A percentile compares a stretch with the other conserved stretches of the same genome.
These are phyloP conservation scores for Baronia brevicornis DNA, from an alignment of 2,888 invertebrate genomes.

Conservation along the genomic window DNA sequence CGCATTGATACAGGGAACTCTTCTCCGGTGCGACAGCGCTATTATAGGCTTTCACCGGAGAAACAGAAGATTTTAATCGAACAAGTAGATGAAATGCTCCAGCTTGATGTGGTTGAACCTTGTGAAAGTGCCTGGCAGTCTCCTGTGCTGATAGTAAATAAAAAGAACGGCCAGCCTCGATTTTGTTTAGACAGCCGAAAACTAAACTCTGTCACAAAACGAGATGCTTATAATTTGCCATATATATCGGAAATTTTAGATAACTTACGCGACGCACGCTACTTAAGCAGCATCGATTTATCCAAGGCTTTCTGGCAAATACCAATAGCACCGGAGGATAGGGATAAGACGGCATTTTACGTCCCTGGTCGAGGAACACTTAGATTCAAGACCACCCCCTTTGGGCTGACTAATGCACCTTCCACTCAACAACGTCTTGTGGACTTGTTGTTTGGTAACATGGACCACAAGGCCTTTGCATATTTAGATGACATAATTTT, in stretches of 20 bases:
- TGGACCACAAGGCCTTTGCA: slow-evolving; percentile 20
- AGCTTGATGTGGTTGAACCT: slow-evolving; percentile 12
- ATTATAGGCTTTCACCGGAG: slow-evolving; percentile 19
- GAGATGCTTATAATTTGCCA: slow-evolving; percentile 19
- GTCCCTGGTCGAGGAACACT: slow-evolving; percentile 17
- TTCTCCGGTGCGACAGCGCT: slow-evolving; percentile 21
- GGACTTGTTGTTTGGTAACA: slow-evolving; percentile 17
- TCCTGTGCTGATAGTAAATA: slow-evolving; percentile 16
- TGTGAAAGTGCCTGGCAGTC: slow-evolving; percentile 22
- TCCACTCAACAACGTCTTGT: too few species aligned
- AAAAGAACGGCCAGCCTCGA: slow-evolving; percentile 17
- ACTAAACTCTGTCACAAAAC: slow-evolving; percentile 15
- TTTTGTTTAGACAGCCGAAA: slow-evolving; percentile 22
- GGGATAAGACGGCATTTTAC: slow-evolving; percentile 21
- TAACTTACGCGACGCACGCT: slow-evolving; percentile 17
- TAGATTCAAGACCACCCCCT: slow-evolving; percentile 14
- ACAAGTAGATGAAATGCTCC: slow-evolving; percentile 15
- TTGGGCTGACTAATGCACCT: too few species aligned
- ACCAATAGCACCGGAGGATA: too few species aligned
- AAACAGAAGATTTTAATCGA: slow-evolving; percentile 15
- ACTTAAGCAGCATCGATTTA: too few species aligned
- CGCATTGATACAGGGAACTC: slow-evolving; percentile 23
- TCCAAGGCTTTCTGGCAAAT: too few species aligned
- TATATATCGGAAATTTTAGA: slow-evolving; percentile 21
- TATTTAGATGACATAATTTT: slow-evolving; percentile 24